Evolutionary conservation across 2,888 invertebrate species (phyloP).

Genomic region (Pinctada fucata): DNA sequence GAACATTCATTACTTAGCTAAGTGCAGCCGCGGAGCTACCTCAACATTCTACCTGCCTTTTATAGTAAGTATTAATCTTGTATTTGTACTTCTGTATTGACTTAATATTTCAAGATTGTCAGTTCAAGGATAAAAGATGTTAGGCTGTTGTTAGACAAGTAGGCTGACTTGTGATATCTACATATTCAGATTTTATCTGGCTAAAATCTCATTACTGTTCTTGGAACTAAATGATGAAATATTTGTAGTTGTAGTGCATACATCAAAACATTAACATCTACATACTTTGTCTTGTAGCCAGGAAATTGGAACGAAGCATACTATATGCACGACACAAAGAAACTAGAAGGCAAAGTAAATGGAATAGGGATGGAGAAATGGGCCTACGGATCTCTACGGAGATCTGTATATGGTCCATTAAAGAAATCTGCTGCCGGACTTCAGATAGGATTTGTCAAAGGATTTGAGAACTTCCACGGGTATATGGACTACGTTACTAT

Average conservation of each 20-base stretch:
- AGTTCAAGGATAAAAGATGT: too few species aligned
- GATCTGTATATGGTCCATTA: slow-evolving; percentile 41
- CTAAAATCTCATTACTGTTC: too few species aligned
- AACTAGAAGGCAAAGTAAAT: slow-evolving; percentile 50
- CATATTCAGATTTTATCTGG: too few species aligned
- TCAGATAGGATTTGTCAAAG: slow-evolving; percentile 46
- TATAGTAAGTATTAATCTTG: slow-evolving; percentile 11
- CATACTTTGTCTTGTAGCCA: slow-evolving; percentile 34
- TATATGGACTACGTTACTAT: slow-evolving; percentile 36
- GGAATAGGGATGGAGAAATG: slow-evolving; percentile 45
- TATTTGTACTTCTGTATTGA: too few species aligned
- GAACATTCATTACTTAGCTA: slow-evolving; percentile 36
- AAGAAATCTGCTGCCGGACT: slow-evolving; percentile 47
- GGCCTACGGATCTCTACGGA: slow-evolving; percentile 38
- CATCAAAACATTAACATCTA: too few species aligned
- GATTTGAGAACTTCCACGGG: slow-evolving; percentile 32
- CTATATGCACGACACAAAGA: slow-evolving; percentile 51
- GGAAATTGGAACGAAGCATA: slow-evolving; percentile 55
- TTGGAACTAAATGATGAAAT: too few species aligned
- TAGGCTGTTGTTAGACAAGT: too few species aligned
- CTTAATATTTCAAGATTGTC: too few species aligned
- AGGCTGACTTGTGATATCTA: too few species aligned
- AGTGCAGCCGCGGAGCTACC: slow-evolving; percentile 5
- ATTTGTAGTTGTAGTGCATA: too few species aligned
- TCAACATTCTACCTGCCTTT: slow-evolving; percentile 30